Percentiles rank a stretch among this genome's conserved stretches.
phyloP scores from a whole-genome alignment of 2,113 vertebrate genomes.

The Oncorhynchus masou region DNA sequence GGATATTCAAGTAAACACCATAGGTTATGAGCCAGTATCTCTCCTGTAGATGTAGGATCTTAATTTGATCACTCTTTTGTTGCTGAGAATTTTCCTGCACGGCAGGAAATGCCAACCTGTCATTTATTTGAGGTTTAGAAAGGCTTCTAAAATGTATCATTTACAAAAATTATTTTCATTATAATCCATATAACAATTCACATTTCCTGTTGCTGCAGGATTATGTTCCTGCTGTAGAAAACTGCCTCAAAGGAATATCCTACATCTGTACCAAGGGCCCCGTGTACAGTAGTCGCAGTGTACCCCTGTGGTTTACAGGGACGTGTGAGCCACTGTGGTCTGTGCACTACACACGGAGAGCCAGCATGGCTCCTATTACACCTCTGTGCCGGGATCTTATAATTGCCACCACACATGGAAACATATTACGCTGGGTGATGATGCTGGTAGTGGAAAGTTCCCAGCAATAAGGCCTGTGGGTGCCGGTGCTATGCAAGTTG shows the following conservation, averaged over 20 bases:
- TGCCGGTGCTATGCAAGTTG: conserved; percentile 66
- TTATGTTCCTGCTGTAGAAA: too few species aligned
- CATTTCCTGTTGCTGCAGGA: too few species aligned
- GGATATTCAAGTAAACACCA: not conserved
- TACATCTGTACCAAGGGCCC: too few species aligned
- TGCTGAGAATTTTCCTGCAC: too few species aligned
- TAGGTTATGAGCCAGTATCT: conserved; percentile 1
- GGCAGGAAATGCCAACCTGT: too few species aligned
- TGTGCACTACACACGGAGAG: conserved; percentile 36
- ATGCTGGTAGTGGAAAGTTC: conserved; percentile 68
- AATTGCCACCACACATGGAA: conserved; percentile 68
- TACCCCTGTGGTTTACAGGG: conserved; percentile 32
- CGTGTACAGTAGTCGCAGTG: not conserved
- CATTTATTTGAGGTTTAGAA: too few species aligned
- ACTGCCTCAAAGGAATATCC: too few species aligned
- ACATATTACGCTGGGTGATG: conserved; percentile 52
- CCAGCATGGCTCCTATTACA: conserved; percentile 59
- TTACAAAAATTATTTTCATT: too few species aligned
- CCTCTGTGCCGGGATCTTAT: conserved; percentile 55
- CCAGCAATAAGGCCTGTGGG: conserved; percentile 68
- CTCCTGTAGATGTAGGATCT: not conserved
- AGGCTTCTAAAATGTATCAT: too few species aligned
- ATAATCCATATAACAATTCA: too few species aligned
- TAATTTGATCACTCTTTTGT: too few species aligned
- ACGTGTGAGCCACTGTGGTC: conserved; percentile 42